These are phyloP conservation scores for Ectemnius continuus DNA, from an alignment of 2,888 invertebrate species.

Conservation along the genomic window DNA sequence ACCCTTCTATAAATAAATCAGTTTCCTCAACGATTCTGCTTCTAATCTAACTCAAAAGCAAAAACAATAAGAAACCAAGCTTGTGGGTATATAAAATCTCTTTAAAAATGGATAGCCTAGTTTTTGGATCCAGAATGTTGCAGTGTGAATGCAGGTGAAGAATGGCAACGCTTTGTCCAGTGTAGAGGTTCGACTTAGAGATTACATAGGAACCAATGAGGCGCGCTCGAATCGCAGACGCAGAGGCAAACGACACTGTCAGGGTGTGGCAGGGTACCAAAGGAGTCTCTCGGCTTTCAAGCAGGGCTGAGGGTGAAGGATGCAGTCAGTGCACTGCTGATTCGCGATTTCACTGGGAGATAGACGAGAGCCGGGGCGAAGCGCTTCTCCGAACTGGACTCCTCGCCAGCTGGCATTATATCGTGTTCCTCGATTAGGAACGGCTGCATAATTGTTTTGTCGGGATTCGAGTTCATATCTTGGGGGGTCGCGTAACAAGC, in stretches of 20 bases:
- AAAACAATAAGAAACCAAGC: constrained; percentile 8
- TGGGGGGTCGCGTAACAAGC: constrained; percentile 85
- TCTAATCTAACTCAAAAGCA: constrained; percentile 9
- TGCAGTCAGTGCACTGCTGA: constrained; percentile 91
- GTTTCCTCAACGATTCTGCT: constrained; percentile 2
- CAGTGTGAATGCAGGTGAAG: constrained; percentile 28
- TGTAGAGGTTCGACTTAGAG: constrained; percentile 42
- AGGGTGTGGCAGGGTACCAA: constrained; percentile 2
- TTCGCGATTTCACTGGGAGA: constrained; percentile 93
- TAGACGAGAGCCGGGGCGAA: constrained; percentile 96
- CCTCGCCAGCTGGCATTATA: constrained; percentile 71
- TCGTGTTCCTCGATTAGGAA: constrained; percentile 89
- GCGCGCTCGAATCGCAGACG: constrained; percentile 68
- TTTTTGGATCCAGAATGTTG: constrained; percentile 1
- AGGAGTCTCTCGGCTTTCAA: constrained; percentile 78
- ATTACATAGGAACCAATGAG: constrained; percentile 72
- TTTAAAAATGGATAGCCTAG: not conserved
- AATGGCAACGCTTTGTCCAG: constrained; percentile 50
- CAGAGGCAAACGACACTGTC: constrained; percentile 36
- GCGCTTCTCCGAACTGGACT: constrained; percentile 77
- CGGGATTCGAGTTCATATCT: constrained; percentile 74
- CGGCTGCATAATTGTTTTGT: constrained; percentile 93
- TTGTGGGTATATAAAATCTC: constrained; percentile 8
- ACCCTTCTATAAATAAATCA: constrained; percentile 10
- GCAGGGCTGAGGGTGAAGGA: constrained; percentile 96